These are phyloP conservation scores for Momotus momota DNA, from an alignment of 2,797 vertebrate species.

Conservation along the genomic window DNA sequence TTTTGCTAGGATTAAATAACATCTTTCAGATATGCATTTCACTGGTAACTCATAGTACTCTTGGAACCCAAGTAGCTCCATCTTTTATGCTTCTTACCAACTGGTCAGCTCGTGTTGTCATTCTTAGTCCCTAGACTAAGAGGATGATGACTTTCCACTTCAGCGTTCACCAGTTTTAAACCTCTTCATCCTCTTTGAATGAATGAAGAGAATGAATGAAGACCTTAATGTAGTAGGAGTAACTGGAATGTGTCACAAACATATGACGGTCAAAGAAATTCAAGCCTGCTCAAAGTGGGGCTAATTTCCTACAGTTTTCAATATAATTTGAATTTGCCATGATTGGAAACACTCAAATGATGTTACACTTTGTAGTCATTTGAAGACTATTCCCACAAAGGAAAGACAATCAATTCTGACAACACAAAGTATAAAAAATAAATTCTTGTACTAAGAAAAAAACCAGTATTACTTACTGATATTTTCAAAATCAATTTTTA, in stretches of 20 bases:
- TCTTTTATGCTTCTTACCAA: not conserved
- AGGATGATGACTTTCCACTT: not conserved
- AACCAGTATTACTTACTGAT: not conserved
- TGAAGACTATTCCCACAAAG: not conserved
- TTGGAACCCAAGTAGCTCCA: not conserved
- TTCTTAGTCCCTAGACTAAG: not conserved
- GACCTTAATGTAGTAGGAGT: not conserved
- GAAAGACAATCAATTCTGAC: not conserved
- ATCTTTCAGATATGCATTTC: not conserved
- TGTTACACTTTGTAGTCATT: not conserved
- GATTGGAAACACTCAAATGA: not conserved
- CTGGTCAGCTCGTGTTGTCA: not conserved
- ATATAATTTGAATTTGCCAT: not conserved
- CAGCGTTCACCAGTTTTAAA: not conserved
- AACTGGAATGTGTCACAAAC: not conserved
- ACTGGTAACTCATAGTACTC: not conserved
- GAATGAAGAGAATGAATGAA: not conserved
- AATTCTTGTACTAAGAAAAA: not conserved
- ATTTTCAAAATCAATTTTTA: not conserved
- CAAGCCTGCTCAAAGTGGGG: not conserved
- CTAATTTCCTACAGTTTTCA: not conserved
- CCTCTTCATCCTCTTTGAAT: not conserved
- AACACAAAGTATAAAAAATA: not conserved
- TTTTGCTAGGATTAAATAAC: not conserved
- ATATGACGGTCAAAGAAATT: not conserved